phyloP scores from a whole-genome alignment of 2,797 vertebrate species.

The Coracias cyanogaster region DNA sequence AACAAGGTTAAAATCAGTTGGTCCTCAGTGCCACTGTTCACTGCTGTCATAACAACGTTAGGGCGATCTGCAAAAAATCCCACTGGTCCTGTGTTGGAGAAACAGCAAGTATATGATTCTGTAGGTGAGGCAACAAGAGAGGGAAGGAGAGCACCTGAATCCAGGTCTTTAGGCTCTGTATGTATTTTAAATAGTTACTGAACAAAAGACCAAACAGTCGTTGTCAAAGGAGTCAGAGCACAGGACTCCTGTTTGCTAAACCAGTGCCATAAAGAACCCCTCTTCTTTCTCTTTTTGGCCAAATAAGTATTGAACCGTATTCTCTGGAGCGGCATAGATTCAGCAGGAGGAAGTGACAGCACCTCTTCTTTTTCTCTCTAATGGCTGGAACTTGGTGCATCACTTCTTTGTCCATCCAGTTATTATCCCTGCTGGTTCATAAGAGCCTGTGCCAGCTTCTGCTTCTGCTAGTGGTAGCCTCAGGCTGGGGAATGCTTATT shows the following conservation, averaged over 20 bases:
- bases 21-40: background rate
- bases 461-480: background rate
- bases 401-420: background rate
- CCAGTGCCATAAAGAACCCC: background rate
- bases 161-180: background rate
- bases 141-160: background rate
- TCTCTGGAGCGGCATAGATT: background rate
- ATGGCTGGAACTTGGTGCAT: background rate
- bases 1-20: background rate
- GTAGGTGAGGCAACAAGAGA: background rate
- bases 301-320: background rate
- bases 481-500: slow-evolving; percentile 2
- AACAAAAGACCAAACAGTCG: background rate
- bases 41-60: background rate
- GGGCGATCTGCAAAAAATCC: background rate
- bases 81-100: background rate
- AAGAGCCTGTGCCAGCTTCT: background rate
- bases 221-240: background rate
- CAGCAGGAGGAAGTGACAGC: background rate
- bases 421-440: background rate
- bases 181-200: background rate
- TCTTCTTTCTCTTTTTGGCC: background rate
- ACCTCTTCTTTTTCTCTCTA: background rate
- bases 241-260: background rate
- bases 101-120: background rate